These are phyloP conservation scores for Nibea coibor DNA, from an alignment of 2,113 vertebrate genomes.

Conservation along the genomic window DNA sequence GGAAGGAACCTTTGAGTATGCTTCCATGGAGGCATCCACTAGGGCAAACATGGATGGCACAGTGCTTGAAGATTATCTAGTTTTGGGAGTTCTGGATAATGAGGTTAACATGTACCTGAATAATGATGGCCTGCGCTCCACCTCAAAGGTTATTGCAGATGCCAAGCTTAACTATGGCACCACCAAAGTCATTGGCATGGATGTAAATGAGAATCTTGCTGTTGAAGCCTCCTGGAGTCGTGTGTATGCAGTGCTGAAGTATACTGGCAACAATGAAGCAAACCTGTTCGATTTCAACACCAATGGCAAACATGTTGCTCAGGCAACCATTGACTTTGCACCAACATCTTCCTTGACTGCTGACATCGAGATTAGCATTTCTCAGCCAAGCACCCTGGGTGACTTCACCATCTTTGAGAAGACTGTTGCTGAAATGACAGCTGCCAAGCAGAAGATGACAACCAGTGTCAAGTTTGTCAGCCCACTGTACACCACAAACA, in stretches of 20 bases:
- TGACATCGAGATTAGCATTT: slow-evolving; percentile 83
- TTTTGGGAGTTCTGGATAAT: slow-evolving; percentile 85
- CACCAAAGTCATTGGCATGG: slow-evolving; percentile 82
- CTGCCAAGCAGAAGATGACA: slow-evolving; percentile 84
- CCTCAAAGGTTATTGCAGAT: slow-evolving; percentile 81
- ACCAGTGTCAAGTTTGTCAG: slow-evolving; percentile 82
- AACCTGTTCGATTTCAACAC: slow-evolving; percentile 71
- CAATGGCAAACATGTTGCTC: slow-evolving; percentile 82
- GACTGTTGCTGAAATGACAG: slow-evolving; percentile 77
- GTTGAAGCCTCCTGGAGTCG: slow-evolving; percentile 84
- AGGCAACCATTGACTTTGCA: slow-evolving; percentile 85
- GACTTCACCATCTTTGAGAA: slow-evolving; percentile 81
- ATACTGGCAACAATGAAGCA: slow-evolving; percentile 82
- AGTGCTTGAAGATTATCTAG: slow-evolving; percentile 73
- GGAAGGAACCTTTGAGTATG: slow-evolving; percentile 83
- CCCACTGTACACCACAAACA: slow-evolving; percentile 87
- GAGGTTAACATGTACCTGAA: slow-evolving; percentile 87
- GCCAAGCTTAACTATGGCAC: slow-evolving; percentile 75
- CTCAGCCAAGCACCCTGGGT: slow-evolving; percentile 84
- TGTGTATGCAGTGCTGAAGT: slow-evolving; percentile 86
- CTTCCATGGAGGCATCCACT: slow-evolving; percentile 86
- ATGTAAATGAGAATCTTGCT: slow-evolving; percentile 86
- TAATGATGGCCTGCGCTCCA: slow-evolving; percentile 85
- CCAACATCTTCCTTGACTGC: slow-evolving; percentile 80
- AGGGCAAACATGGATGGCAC: slow-evolving; percentile 83